A percentile compares a stretch with the other conserved stretches of the same genome.
These are phyloP conservation scores for Plagodis dolabraria DNA, from an alignment of 2,888 invertebrate species.

Conservation along the genomic window DNA sequence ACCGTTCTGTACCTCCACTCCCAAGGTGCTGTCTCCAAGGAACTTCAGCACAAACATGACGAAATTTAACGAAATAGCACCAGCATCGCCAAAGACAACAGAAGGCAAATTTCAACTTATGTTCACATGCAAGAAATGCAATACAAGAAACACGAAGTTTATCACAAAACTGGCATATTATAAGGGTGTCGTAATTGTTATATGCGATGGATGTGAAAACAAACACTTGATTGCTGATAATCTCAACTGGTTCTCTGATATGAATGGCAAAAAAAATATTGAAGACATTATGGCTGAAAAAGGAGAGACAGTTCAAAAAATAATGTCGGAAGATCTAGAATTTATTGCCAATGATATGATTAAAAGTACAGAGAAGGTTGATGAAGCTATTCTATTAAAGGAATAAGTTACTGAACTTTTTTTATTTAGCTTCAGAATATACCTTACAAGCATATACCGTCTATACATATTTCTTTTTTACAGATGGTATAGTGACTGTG, in stretches of 20 bases:
- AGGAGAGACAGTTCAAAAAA: conserved; percentile 91
- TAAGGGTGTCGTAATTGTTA: conserved; percentile 96
- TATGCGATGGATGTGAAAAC: conserved; percentile 94
- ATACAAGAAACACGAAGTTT: conserved; percentile 89
- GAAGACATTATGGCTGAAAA: conserved; percentile 95
- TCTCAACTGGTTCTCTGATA: conserved; percentile 95
- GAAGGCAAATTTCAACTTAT: conserved; percentile 87
- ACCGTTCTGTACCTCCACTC: conserved; percentile 60
- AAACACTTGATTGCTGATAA: conserved; percentile 98
- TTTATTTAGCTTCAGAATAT: neutral
- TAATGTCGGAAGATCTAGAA: conserved; percentile 78
- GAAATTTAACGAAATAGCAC: conserved; percentile 55
- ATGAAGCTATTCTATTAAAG: conserved; percentile 41
- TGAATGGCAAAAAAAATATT: conserved; percentile 92
- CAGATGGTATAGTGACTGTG: too few relatives aligned
- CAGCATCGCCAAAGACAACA: conserved; percentile 52
- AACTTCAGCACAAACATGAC: conserved; percentile 59
- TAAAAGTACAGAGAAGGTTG: conserved; percentile 47
- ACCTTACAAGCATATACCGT: too few relatives aligned
- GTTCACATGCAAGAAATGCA: conserved; percentile 96
- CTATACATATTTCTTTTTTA: too few relatives aligned
- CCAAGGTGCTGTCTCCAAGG: conserved; percentile 64
- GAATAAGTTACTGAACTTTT: conserved; percentile 26
- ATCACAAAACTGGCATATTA: conserved; percentile 94
- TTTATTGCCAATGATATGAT: conserved; percentile 72